phyloP scores from a whole-genome alignment of 2,888 invertebrate genomes.

The Rhaphigaster nebulosa region DNA sequence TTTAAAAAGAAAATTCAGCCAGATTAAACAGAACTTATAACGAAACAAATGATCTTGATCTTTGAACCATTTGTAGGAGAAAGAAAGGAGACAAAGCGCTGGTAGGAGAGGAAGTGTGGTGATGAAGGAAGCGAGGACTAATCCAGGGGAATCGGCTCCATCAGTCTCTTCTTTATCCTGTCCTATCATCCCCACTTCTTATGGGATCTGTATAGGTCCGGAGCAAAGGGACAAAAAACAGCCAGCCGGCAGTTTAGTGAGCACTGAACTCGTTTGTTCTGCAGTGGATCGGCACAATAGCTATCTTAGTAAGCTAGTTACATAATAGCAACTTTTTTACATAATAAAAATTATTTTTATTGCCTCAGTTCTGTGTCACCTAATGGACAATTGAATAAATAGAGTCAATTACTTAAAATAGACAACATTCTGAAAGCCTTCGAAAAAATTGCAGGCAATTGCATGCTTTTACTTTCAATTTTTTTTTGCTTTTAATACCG shows the following conservation, averaged over 20 bases:
- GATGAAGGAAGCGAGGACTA: not conserved
- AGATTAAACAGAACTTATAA: not conserved
- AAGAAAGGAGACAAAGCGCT: not conserved
- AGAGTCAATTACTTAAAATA: too few species aligned
- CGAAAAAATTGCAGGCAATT: too few species aligned
- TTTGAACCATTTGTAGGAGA: not conserved
- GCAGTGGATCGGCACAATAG: not conserved
- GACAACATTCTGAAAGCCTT: too few species aligned
- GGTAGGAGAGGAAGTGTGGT: not conserved
- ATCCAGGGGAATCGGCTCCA: conserved; percentile 30
- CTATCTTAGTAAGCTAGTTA: not conserved
- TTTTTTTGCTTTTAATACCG: too few species aligned
- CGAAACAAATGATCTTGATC: not conserved
- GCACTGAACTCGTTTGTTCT: not conserved
- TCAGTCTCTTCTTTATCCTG: conserved; percentile 23
- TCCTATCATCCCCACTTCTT: not conserved
- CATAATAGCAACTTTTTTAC: too few species aligned
- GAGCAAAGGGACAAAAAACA: not conserved
- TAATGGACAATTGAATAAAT: too few species aligned
- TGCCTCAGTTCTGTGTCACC: too few species aligned
- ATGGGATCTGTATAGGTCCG: not conserved
- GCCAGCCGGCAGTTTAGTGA: not conserved
- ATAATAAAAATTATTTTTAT: too few species aligned
- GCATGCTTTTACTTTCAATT: too few species aligned
- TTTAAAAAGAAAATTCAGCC: too few species aligned